These are phyloP conservation scores for Zosterops borbonicus DNA, from an alignment of 2,113 vertebrate genomes.

Conservation along the genomic window DNA sequence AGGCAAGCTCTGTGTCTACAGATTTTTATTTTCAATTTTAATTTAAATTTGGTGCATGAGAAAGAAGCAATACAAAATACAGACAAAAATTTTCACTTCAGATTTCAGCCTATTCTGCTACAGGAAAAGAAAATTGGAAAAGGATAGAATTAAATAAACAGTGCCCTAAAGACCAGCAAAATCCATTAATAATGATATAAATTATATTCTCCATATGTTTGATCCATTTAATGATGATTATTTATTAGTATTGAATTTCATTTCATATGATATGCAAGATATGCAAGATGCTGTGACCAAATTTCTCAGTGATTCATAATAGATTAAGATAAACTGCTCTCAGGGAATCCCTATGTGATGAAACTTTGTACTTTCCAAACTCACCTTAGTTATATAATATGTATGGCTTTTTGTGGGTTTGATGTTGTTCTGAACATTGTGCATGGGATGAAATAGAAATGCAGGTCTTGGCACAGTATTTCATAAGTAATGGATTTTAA, in stretches of 20 bases:
- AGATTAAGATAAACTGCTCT: background rate
- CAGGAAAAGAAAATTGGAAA: background rate
- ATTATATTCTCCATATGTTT: background rate
- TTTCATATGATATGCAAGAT: background rate
- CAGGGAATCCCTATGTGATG: background rate
- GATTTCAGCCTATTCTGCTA: background rate
- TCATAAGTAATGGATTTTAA: background rate
- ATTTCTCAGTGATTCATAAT: background rate
- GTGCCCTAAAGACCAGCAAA: background rate
- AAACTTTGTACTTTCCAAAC: background rate
- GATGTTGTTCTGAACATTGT: background rate
- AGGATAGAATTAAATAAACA: background rate
- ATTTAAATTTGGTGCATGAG: background rate
- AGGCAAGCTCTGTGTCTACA: background rate
- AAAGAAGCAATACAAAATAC: background rate
- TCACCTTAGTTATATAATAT: background rate
- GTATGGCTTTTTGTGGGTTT: background rate
- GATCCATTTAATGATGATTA: background rate
- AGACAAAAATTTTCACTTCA: background rate
- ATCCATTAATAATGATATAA: rapidly evolving
- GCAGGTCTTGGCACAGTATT: background rate
- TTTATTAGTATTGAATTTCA: background rate
- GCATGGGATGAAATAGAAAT: background rate
- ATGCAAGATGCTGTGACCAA: background rate
- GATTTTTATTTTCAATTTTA: background rate